These are phyloP conservation scores for Creontiades dilutus DNA, from an alignment of 2,888 invertebrate genomes.

Conservation along the genomic window DNA sequence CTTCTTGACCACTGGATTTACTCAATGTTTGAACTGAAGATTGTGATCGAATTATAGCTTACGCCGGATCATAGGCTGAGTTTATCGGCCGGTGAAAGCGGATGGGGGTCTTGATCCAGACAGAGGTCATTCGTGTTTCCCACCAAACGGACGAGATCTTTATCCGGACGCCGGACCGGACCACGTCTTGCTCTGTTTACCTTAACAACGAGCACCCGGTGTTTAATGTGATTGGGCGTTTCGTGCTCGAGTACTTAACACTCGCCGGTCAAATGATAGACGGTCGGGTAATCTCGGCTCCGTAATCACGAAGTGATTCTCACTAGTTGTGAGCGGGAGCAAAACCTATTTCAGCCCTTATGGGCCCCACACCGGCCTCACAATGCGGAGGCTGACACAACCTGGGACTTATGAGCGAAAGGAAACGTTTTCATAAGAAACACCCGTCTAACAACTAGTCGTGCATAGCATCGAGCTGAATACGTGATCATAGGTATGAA, in stretches of 20 bases:
- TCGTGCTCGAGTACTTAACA: neutral
- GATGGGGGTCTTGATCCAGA: neutral
- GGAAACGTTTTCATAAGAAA: no score
- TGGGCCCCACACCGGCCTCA: neutral
- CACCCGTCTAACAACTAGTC: no score
- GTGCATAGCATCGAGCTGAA: no score
- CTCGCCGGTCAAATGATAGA: neutral
- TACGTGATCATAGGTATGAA: no score
- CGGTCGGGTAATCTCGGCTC: neutral
- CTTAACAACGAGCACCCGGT: neutral
- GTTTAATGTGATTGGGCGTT: constrained; percentile 7
- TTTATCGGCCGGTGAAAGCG: neutral
- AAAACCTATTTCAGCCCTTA: neutral
- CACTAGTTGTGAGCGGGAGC: neutral
- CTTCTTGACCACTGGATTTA: no score
- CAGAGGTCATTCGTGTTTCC: constrained; percentile 1
- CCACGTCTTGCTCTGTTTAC: constrained; percentile 25
- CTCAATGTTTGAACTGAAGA: no score
- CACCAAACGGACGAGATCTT: neutral
- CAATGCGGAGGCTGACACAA: no score
- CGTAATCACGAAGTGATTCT: neutral
- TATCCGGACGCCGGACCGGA: neutral
- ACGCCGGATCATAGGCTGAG: no score
- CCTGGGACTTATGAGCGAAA: no score
- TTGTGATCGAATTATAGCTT: no score